Base-by-base conservation (phyloP, 1,140 invertebrate species). In the Platorchestia sp. region DNA sequence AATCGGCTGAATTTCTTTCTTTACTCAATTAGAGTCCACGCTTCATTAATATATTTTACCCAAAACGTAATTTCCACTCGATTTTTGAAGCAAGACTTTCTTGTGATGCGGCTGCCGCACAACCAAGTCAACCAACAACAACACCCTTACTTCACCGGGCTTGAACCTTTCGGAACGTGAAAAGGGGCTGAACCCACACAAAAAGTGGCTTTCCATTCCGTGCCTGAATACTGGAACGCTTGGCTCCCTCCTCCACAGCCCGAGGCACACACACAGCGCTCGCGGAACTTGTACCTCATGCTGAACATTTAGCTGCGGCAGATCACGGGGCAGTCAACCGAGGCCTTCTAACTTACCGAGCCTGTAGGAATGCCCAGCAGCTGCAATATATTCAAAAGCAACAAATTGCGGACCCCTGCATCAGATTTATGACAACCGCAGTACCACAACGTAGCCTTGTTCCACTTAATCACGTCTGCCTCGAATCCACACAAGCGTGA, bases 341-440 rank as follows among this genome's bases (percentile, higher is more conserved):
- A 75, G 59, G 10, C 27, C 59, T 75, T 75, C 59, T 75, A 75
- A 75, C 59, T 75, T 75, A 75, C 59, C 27, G 59, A 36, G 59
- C 59, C 59, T 22, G 59, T 36, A 75, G 59, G 59, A 75, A 89
- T 89, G 87, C 87, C 43, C 91, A 44, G 7, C 91, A 93, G 45
- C 87, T 93, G 91, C 91, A 93, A 93, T 93, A 93, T 93, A 93
- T 93, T 93, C 91, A 93, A 44, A 93, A 93, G 91, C 91, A 45
- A 47, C 91, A 93, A 93, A 93, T 93, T 93, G 91, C 91, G 44
- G 44, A 93, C 43, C 44, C 91, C 45, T 42, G 43, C 45, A 44
- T 93, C 91, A 93, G 91, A 93, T 93, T 93, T 93, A 93, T 93
- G 91, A 93, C 91, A 93, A 93, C 91, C 40, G 91, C 91, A 93